Percentiles rank a stretch among this genome's conserved stretches.
These are phyloP conservation scores for Drosophila virilis DNA, from an alignment of 1,140 invertebrate species.

Conservation along the genomic window DNA sequence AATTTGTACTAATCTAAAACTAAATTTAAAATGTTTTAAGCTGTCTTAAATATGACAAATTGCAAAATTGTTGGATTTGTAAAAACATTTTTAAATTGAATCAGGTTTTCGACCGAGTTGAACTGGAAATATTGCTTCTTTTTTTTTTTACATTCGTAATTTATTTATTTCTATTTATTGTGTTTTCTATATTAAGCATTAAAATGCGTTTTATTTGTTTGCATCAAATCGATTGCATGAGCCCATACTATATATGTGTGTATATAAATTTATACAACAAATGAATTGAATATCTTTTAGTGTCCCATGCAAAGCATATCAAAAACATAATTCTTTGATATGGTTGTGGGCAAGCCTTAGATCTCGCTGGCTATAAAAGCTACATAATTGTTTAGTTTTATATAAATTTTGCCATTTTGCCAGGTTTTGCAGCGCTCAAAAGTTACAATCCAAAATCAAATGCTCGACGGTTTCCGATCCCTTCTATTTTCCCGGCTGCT, in stretches of 20 bases:
- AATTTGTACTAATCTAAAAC: conserved; percentile 21
- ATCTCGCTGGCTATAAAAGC: conserved; percentile 30
- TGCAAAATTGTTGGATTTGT: too few relatives aligned
- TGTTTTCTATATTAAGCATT: conserved; percentile 5
- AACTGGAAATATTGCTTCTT: too few relatives aligned
- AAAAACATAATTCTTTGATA: conserved; percentile 20
- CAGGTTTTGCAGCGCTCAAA: neutral
- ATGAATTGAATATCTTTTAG: conserved; percentile 10
- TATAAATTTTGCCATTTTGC: conserved; percentile 8
- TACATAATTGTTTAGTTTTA: conserved; percentile 19
- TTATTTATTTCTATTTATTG: too few relatives aligned
- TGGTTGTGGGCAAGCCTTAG: conserved; percentile 7
- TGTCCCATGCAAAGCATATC: conserved; percentile 14
- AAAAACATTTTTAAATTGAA: too few relatives aligned
- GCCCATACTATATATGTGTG: conserved; percentile 10
- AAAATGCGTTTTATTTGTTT: conserved; percentile 23
- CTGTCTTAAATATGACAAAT: neutral
- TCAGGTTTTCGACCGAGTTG: too few relatives aligned
- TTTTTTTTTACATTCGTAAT: too few relatives aligned
- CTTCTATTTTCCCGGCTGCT: neutral
- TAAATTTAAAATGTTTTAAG: neutral
- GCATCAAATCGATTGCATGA: conserved; percentile 33
- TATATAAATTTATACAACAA: conserved; percentile 14
- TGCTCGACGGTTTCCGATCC: neutral
- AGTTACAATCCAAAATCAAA: conserved; percentile 1